Base-by-base conservation (phyloP, 2,113 vertebrate genomes). In the Amphiprion ocellaris region DNA sequence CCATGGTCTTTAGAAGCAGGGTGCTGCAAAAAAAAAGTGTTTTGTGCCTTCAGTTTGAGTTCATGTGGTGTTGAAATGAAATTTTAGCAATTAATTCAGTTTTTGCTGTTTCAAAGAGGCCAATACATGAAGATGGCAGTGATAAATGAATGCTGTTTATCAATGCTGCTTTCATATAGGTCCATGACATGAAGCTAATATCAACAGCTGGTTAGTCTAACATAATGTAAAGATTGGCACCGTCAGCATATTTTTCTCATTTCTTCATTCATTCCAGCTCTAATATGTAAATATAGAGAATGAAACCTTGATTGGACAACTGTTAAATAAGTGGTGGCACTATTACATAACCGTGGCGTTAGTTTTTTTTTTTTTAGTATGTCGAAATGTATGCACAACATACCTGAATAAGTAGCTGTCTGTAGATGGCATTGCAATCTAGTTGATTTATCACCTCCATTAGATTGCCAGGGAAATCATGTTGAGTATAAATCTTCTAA, bases 401-500 rank as follows among this genome's bases (percentile, higher is more conserved):
- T 15, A 24, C 9, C 16, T 53, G 55, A 41, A 33, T 68, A 56
- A 44, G 19, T 44, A 10, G 33, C 33, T 9, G 4, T 30, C 30
- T 19, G 37, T 17, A 49, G 17, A 59, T 37, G n/a, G 23, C 8
- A 53, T 52, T 61, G 41, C 14, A 64, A 69, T 69, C 28, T 56
- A 69, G 47, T 15, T 21, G 19, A 71, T 63, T 10, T 46, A 49
- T 74, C 71, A 10, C 17, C 60, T 49, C 33, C n/a, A 37, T 53
- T 52, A 30, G 5, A 74, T 55, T 61, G 16, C 56, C 37, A 46
- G 7, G 26, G 63, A 47, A 67, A 5, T 4, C n/a, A 23, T 52
- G 59, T 53, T 53, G 23, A 49, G 10, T 54, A 39, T 54, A 71
- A 74, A 79, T 85, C 33, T 60, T 76, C 10, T 23, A 62, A 64